Conservation (phyloP, 2,797 vertebrate genomes). For the Rhadinocentrus ornatus region DNA sequence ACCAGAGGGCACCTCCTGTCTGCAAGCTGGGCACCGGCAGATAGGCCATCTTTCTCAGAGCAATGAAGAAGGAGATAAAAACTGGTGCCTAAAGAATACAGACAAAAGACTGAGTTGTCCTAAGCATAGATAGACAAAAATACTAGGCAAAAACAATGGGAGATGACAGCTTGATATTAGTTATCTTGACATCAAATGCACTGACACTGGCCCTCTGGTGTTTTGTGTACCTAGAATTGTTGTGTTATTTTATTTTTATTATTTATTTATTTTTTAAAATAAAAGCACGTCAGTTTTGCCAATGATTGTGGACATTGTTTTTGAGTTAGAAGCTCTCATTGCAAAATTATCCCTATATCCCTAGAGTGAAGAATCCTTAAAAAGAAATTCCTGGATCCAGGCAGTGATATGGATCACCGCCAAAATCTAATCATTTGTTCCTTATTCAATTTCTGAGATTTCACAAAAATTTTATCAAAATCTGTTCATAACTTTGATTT, state of each 20-base stretch:
- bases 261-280: too few species aligned
- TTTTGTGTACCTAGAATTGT: too few species aligned
- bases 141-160: neutral
- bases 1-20: slow-evolving; percentile 89
- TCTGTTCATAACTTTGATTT: too few species aligned
- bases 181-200: neutral
- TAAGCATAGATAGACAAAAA: neutral
- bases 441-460: too few species aligned
- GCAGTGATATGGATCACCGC: too few species aligned
- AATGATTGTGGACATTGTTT: too few species aligned
- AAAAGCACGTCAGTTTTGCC: too few species aligned
- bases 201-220: neutral
- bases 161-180: neutral
- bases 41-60: slow-evolving; percentile 89
- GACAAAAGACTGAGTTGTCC: neutral
- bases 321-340: too few species aligned
- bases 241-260: too few species aligned
- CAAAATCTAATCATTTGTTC: too few species aligned
- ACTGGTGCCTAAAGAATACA: slow-evolving; percentile 81
- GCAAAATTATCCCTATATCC: neutral
- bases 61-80: slow-evolving; percentile 93
- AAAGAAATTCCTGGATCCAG: too few species aligned
- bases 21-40: slow-evolving; percentile 92
- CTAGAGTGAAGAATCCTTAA: neutral
- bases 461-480: neutral